phyloP scores from a whole-genome alignment of 2,113 vertebrate genomes.

The Macquaria ambigua region DNA sequence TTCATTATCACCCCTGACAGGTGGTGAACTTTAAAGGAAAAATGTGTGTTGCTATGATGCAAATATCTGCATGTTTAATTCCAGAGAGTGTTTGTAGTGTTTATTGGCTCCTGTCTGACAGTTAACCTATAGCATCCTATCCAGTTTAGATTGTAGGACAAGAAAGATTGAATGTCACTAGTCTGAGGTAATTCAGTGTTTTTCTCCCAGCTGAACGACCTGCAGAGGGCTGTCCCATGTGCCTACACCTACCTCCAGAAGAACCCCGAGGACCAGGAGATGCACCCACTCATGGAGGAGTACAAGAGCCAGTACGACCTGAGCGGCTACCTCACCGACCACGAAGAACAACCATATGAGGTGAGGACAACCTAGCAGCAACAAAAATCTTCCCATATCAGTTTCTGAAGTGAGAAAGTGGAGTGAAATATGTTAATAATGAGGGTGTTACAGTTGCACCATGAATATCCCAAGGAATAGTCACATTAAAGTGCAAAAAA shows the following conservation, averaged over 20 bases:
- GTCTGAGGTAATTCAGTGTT: background rate
- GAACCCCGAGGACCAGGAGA: conserved; percentile 90
- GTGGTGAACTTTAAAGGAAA: too few relatives aligned
- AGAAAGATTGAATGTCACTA: background rate
- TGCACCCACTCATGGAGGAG: conserved; percentile 86
- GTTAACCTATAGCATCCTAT: background rate
- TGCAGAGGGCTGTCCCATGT: conserved; percentile 89
- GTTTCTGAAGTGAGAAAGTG: background rate
- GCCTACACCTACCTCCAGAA: conserved; percentile 92
- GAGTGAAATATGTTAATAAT: background rate
- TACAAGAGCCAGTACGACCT: conserved; percentile 87
- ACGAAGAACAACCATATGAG: conserved; percentile 88
- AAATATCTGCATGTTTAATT: too few relatives aligned
- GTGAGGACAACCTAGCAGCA: conserved; percentile 62
- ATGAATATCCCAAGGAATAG: background rate
- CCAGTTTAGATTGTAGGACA: background rate
- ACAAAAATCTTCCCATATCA: background rate
- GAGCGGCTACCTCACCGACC: conserved; percentile 87
- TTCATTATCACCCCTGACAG: too few relatives aligned
- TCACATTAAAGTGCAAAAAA: background rate
- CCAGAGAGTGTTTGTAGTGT: too few relatives aligned
- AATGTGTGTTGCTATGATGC: too few relatives aligned
- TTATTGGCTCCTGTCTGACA: background rate
- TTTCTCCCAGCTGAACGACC: conserved; percentile 83
- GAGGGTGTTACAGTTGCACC: background rate